Conservation (phyloP, 2,888 invertebrate genomes). For the Trissoscelio sp. region DNA sequence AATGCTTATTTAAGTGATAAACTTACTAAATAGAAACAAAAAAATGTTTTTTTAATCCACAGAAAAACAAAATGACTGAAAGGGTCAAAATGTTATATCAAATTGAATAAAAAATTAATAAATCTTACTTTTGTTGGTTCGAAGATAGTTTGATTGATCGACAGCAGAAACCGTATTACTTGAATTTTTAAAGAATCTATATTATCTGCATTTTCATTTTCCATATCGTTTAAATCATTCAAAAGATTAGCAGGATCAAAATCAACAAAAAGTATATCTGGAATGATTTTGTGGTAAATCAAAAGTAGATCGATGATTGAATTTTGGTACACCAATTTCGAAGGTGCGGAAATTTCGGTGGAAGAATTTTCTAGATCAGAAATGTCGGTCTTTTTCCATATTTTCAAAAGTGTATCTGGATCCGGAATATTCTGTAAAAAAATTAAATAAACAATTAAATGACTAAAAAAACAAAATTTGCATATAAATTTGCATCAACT, state of each 20-base stretch:
- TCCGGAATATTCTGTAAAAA: slow-evolving; percentile 79
- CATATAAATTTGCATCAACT: neutral
- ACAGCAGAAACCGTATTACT: slow-evolving; percentile 81
- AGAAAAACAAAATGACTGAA: too few relatives aligned
- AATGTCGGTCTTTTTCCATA: slow-evolving; percentile 77
- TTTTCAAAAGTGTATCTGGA: slow-evolving; percentile 77
- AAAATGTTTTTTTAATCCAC: neutral
- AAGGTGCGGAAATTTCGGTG: slow-evolving; percentile 63
- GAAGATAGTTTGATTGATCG: slow-evolving; percentile 76
- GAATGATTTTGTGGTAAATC: slow-evolving; percentile 84
- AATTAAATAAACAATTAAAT: slow-evolving; percentile 26
- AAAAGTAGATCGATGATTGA: slow-evolving; percentile 85
- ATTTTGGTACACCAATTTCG: slow-evolving; percentile 73
- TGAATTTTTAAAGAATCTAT: slow-evolving; percentile 80
- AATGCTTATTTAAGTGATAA: too few relatives aligned
- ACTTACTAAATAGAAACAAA: too few relatives aligned
- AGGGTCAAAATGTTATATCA: too few relatives aligned
- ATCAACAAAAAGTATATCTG: slow-evolving; percentile 81
- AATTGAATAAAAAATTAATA: too few relatives aligned
- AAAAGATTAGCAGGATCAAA: slow-evolving; percentile 71
- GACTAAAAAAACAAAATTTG: neutral
- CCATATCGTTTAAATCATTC: slow-evolving; percentile 65
- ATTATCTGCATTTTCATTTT: slow-evolving; percentile 61
- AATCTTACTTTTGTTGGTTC: slow-evolving; percentile 73
- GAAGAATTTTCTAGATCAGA: slow-evolving; percentile 63